phyloP scores from a whole-genome alignment of 2,113 vertebrate genomes.

The Reinhardtius hippoglossoides region DNA sequence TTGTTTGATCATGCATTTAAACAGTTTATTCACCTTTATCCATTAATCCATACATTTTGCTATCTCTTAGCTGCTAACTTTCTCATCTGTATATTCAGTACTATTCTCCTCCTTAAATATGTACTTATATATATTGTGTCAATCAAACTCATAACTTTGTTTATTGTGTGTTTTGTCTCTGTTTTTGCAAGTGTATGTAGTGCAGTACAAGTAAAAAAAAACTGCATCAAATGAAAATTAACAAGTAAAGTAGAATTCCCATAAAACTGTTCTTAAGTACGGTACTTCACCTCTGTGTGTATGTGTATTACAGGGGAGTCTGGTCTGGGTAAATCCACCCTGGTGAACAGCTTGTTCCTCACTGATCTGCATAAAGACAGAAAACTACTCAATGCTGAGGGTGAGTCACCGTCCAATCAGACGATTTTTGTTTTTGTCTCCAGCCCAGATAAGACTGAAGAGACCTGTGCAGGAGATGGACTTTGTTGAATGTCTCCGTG shows the following conservation, averaged over 20 bases:
- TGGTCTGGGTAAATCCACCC: conserved; percentile 92
- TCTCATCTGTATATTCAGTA: too few species aligned
- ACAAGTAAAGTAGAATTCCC: not conserved
- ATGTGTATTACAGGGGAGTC: conserved; percentile 86
- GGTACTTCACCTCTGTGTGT: not conserved
- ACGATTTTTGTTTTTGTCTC: not conserved
- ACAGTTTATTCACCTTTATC: too few species aligned
- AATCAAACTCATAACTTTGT: too few species aligned
- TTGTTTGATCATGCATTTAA: too few species aligned
- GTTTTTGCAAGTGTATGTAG: too few species aligned
- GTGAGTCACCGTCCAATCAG: conserved; percentile 68
- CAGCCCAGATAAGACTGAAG: not conserved
- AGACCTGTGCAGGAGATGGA: not conserved
- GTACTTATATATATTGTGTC: too few species aligned
- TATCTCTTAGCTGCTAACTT: too few species aligned
- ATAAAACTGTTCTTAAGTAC: not conserved
- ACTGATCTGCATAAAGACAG: conserved; percentile 79
- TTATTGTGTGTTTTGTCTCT: too few species aligned
- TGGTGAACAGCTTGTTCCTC: conserved; percentile 83
- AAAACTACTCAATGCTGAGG: conserved; percentile 79
- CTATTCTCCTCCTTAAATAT: too few species aligned
- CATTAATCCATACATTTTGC: too few species aligned
- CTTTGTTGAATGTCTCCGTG: not conserved
- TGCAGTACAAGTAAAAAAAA: too few species aligned
- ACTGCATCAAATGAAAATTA: not conserved